Percentiles rank a stretch among this genome's conserved stretches.
phyloP scores from a whole-genome alignment of 2,797 vertebrate genomes.

The Gorsachius magnificus region DNA sequence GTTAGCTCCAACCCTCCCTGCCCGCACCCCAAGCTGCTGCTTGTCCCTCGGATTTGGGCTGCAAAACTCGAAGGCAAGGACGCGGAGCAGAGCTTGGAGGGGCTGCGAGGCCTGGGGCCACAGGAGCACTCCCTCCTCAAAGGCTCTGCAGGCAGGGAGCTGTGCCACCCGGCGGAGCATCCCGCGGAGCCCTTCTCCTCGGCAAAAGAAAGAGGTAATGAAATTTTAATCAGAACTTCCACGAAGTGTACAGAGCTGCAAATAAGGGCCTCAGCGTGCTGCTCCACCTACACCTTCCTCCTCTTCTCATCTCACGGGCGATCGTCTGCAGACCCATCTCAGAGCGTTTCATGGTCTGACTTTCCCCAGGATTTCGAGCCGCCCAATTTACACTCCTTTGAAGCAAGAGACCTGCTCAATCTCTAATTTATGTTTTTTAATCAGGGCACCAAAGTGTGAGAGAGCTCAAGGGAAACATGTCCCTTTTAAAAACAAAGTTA shows the following conservation, averaged over 20 bases:
- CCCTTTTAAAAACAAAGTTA: constrained; percentile 69
- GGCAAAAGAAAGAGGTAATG: neutral
- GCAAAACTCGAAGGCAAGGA: neutral
- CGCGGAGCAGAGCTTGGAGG: neutral
- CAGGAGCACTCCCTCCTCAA: neutral
- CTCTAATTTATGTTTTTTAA: constrained; percentile 70
- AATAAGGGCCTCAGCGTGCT: neutral
- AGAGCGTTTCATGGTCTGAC: neutral
- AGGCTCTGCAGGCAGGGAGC: neutral
- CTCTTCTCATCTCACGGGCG: neutral
- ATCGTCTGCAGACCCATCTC: neutral
- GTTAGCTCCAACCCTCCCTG: neutral
- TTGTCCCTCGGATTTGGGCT: neutral
- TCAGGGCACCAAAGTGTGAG: constrained; percentile 20
- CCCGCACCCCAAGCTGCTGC: neutral
- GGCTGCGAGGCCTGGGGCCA: fast-evolving
- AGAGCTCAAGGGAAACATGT: constrained; percentile 28
- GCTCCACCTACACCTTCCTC: neutral
- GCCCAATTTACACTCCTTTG: neutral
- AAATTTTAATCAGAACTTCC: neutral
- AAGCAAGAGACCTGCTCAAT: neutral
- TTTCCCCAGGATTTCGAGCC: neutral
- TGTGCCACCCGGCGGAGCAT: neutral
- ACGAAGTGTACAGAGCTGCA: neutral
- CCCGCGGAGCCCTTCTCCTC: neutral